Base-by-base conservation (phyloP, 2,888 invertebrate species). In the Pocota personata region DNA sequence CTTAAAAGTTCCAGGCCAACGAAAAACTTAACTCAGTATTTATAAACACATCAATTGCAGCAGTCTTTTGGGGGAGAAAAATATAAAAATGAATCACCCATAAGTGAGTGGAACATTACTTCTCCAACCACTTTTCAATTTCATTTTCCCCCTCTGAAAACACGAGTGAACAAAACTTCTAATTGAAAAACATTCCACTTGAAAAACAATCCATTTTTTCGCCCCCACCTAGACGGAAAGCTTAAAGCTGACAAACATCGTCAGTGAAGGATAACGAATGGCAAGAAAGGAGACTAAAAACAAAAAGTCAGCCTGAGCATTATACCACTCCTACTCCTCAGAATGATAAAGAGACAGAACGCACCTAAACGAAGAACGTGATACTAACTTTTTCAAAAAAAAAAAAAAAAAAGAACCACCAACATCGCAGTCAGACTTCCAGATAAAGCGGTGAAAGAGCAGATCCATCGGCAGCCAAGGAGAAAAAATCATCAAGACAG, bases 161-260 rank as follows among this genome's bases (percentile, higher is more conserved):
- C 58, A 32, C 50, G 40, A 32, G 30, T 48, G 12, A 46, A 19
- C 6, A 27, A 60, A 50, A 72, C 7, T 37, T 60, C 37, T 24
- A 37, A 72, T 27, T 60, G 48, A 72, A 60, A 50, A 72, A 24
- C 21, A 72, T 60, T 60, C 30, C 60, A 72, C 72, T 72, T 48
- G 58, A 35, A 46, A 52, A 43, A 50, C 46, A 82, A 55, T 62
- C 60, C 75, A 82, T 66, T 73, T 80, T 24, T 24, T 37, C 21
- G 2, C 4, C n/a, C 14, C 58, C 35, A 14, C 58, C 6, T 0
- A 3, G 2, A 30, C 55, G 32, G 27, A 64, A 30, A 75, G 69
- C 69, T 75, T 69, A 82, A 76, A 76, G 37, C 64, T 82, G 57
- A 76, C 82, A 82, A 58, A 64, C 57, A 76, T 57, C 57, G 48